Percentiles rank a stretch among this genome's conserved stretches.
Conservation (phyloP, 2,888 invertebrate genomes). For the Leptinotarsa haldemani region DNA sequence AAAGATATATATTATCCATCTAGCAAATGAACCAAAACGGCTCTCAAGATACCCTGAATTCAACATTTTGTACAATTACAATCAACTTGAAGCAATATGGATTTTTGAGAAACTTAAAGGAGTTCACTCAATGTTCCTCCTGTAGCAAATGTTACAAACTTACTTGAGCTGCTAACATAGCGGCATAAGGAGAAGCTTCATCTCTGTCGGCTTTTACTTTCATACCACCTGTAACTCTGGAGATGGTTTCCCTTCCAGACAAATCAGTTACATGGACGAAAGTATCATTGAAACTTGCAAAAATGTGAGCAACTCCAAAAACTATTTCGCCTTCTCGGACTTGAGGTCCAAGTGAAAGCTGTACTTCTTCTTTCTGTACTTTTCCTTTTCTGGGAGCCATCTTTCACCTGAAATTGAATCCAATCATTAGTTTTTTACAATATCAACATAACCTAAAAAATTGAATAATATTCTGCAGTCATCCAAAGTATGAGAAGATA, state of each 20-base stretch:
- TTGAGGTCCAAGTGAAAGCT: slow-evolving; percentile 95
- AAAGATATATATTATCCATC: too few relatives aligned
- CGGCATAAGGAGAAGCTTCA: slow-evolving; percentile 99
- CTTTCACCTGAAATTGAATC: slow-evolving; percentile 52
- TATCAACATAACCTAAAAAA: slow-evolving; percentile 39
- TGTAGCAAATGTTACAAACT: slow-evolving; percentile 43
- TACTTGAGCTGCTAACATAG: slow-evolving; percentile 99
- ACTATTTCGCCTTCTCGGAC: slow-evolving; percentile 97
- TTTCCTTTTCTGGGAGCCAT: slow-evolving; percentile 99
- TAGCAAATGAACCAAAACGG: too few relatives aligned
- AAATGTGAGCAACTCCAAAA: slow-evolving; percentile 99
- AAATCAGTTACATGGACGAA: slow-evolving; percentile 99
- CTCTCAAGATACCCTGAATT: too few relatives aligned
- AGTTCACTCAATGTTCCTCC: too few relatives aligned
- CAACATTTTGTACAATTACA: too few relatives aligned
- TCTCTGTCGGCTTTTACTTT: slow-evolving; percentile 99
- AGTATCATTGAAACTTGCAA: slow-evolving; percentile 99
- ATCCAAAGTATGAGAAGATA: not conserved
- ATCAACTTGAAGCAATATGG: too few relatives aligned
- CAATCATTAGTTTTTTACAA: not conserved
- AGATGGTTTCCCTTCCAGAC: slow-evolving; percentile 95
- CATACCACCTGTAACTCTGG: slow-evolving; percentile 98
- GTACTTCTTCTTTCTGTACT: slow-evolving; percentile 95
- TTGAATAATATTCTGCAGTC: not conserved
- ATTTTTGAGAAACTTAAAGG: too few relatives aligned